Evolutionary conservation across 2,113 vertebrate species (phyloP).

Genomic region (Cavia porcellus): DNA sequence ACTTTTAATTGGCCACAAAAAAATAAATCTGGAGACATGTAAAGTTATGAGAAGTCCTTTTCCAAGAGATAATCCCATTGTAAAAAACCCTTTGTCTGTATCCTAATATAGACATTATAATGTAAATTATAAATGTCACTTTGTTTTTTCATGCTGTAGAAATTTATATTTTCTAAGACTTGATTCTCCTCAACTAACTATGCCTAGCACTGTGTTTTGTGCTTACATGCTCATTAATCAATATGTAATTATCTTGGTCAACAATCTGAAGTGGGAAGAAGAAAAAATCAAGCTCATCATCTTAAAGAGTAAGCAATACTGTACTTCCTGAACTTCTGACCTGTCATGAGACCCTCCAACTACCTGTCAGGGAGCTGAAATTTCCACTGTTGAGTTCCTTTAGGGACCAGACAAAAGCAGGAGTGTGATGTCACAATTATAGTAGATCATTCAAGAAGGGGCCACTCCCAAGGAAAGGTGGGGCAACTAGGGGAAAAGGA

Average conservation of each 20-base stretch:
- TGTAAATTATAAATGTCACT: not conserved
- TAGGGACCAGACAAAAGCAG: not conserved
- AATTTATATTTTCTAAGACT: not conserved
- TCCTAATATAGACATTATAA: not conserved
- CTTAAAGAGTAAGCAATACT: constrained; percentile 87
- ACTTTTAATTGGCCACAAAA: not conserved
- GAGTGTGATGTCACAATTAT: not conserved
- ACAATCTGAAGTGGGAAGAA: constrained; percentile 85
- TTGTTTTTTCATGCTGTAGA: not conserved
- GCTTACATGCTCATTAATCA: constrained; percentile 90
- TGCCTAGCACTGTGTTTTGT: constrained; percentile 44
- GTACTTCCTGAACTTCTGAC: not conserved
- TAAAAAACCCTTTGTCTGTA: not conserved
- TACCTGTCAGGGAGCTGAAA: not conserved
- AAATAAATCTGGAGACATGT: not conserved
- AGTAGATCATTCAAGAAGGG: not conserved
- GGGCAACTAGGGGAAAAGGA: not conserved
- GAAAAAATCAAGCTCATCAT: constrained; percentile 82
- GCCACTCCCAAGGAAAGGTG: not conserved
- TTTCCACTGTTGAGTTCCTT: not conserved
- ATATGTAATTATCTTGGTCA: constrained; percentile 87
- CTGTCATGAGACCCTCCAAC: not conserved
- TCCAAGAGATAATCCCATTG: not conserved
- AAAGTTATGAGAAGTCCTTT: not conserved
- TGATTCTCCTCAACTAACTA: not conserved